Evolutionary conservation across 2,888 invertebrate genomes (phyloP).

Genomic region (Anodontia alba): DNA sequence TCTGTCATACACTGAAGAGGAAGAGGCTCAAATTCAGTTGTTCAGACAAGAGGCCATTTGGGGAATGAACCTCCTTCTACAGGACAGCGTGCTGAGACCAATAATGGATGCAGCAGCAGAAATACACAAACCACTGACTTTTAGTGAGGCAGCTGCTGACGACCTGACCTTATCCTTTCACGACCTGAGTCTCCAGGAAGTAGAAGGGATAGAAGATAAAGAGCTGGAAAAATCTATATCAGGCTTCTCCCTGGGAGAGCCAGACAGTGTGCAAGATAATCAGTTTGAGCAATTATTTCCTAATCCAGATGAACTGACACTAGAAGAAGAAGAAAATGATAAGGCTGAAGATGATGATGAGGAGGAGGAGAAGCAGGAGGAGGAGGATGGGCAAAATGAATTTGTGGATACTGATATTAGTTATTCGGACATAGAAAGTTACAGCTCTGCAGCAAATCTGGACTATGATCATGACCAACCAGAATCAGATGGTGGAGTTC

Average conservation of each 20-base stretch:
- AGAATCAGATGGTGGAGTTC: neutral
- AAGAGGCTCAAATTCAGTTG: neutral
- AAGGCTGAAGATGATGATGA: neutral
- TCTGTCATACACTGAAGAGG: neutral
- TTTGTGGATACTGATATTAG: neutral
- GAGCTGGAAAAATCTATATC: slow-evolving; percentile 10
- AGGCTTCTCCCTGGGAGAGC: slow-evolving; percentile 2
- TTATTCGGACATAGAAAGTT: neutral
- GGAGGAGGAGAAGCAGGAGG: neutral
- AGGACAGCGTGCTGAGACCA: neutral
- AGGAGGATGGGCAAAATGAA: neutral
- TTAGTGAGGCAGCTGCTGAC: neutral
- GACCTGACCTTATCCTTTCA: slow-evolving; percentile 6
- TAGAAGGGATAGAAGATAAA: neutral
- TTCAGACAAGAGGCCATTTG: slow-evolving; percentile 7
- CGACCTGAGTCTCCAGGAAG: slow-evolving; percentile 1
- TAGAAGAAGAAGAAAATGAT: neutral
- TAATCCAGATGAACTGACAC: neutral
- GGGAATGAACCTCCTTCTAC: slow-evolving; percentile 1
- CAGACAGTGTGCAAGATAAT: neutral
- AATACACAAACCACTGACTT: neutral
- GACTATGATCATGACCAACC: neutral
- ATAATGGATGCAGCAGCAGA: slow-evolving; percentile 11
- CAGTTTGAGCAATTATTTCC: no score
- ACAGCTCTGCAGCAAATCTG: neutral